Evolutionary conservation across 1,140 invertebrate species (phyloP), one percentile per base, ranked within the genome.

Genomic region (Tetranychus cinnabarinus): DNA sequence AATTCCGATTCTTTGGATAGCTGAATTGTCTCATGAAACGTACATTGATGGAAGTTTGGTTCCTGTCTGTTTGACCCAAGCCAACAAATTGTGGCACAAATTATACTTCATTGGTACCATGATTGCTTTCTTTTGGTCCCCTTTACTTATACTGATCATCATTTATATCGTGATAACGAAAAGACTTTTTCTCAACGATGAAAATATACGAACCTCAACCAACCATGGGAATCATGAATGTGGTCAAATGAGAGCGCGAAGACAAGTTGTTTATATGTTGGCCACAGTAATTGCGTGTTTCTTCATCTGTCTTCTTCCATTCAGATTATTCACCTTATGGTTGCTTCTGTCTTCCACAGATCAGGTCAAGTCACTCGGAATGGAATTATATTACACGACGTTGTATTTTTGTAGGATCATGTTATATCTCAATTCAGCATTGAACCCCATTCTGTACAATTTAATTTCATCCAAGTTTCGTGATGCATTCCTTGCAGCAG

Each of bases 401-500:
- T 76, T 91, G 12, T 89, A 86, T 72, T 84, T 89, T 72, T 84
- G 81, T 67, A 78, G 86, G 55, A 79, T 88, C 36, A 85, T 90
- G 83, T 72, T 87, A 23, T 88, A 90, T 72, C 77, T 89, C 31
- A 89, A 90, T 70, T 88, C 86, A 5, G 85, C 86, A 35, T 81
- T 89, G 61, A 91, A 90, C 73, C 88, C 88, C 3, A 86, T 90
- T 65, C 76, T 90, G 15, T 90, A 91, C 72, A 70, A 71, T 37
- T 75, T 87, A 13, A 88, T 88, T 82, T 88, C 85, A n/a, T 86
- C 85, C 0, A 90, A 89, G 72, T 91, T 90, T 73, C 77, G 88
- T 12, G 80, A 82, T 23, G 86, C 85, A 0, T 89, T 89, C 67
- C 58, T 67, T 5, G 37, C 59, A 8, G 62, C 58, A 42, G 47